Evolutionary conservation across 2,888 invertebrate genomes (phyloP), one percentile per base, ranked within the genome.

Genomic region (Eristalis tenax): DNA sequence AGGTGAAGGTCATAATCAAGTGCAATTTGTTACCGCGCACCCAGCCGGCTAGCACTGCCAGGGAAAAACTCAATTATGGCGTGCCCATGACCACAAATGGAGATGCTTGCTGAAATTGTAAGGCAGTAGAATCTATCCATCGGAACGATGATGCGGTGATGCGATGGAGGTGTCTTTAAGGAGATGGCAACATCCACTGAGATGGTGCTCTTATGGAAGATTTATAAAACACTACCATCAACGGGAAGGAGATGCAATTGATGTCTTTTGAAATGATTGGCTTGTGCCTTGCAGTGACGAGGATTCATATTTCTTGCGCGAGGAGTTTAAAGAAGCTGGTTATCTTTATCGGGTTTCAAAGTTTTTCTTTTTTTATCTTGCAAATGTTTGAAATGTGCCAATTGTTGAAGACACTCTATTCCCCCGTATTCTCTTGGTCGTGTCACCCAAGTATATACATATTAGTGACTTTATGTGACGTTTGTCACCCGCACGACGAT

Each of bases 1-100:
- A 86, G 83, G 66, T 86, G 83, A 86, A 83, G 86, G 83, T 86
- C 86, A 86, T 83, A 83, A 86, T 86, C 78, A 86, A 86, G 75
- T 79, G 78, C 78, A 83, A 86, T 86, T 86, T 78, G 74, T 83
- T 71, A 83, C 63, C 28, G 78, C 40, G 43, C 61, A 32, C 43
- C 32, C 28, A 5, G 69, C 28, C n/a, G 32, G 28, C 50, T 15
- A 22, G 11, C 22, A 28, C 18, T 64, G 43, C 11, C 61, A 50
- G 70, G 10, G 43, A 73, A 74, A 77, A 86, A 74, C 65, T 86
- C 70, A 85, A 78, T 86, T 78, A 82, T 69, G 78, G 18, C 50
- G 56, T 74, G 74, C 64, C 59, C 69, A 40, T 28, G 74, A 73
- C 28, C 80, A 35, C 56, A 78, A 77, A 69, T 82, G 56, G 56